Conservation (phyloP, 2,113 vertebrate genomes). For the Prionailurus viverrinus region DNA sequence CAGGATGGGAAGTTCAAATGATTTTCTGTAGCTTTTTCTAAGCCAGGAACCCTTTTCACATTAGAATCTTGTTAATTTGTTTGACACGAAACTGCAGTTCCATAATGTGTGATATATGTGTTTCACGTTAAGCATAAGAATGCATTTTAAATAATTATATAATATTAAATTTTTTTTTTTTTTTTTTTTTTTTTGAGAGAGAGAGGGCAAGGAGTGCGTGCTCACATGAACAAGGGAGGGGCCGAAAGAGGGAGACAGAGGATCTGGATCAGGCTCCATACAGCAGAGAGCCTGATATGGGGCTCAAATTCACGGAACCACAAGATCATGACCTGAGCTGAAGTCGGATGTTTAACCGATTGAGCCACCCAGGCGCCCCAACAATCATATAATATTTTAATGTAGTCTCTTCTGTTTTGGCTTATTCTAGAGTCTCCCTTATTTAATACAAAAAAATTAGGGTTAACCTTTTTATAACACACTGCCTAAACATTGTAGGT, state of each 20-base stretch:
- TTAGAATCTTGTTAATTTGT: neutral
- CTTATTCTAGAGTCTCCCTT: constrained; percentile 36
- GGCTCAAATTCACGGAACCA: too few species aligned
- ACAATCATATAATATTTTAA: neutral
- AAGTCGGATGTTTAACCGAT: too few species aligned
- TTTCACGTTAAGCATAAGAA: constrained; percentile 40
- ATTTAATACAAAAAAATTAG: neutral
- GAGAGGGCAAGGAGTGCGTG: too few species aligned
- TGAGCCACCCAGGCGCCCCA: too few species aligned
- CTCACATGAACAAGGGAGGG: too few species aligned
- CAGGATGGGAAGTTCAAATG: constrained; percentile 12
- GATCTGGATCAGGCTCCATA: too few species aligned
- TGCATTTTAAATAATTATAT: neutral
- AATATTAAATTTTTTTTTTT: neutral
- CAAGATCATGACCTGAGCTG: too few species aligned
- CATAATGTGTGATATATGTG: neutral
- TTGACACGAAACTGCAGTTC: neutral
- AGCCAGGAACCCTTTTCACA: neutral
- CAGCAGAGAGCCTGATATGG: too few species aligned
- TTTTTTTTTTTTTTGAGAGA: too few species aligned
- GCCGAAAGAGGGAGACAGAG: too few species aligned
- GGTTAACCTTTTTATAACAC: neutral
- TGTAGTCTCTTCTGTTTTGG: constrained; percentile 28
- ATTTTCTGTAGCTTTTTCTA: constrained; percentile 47
- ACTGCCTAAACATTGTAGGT: neutral